phyloP scores from a whole-genome alignment of 2,888 invertebrate species.

The Paralinhomoeus sp. region DNA sequence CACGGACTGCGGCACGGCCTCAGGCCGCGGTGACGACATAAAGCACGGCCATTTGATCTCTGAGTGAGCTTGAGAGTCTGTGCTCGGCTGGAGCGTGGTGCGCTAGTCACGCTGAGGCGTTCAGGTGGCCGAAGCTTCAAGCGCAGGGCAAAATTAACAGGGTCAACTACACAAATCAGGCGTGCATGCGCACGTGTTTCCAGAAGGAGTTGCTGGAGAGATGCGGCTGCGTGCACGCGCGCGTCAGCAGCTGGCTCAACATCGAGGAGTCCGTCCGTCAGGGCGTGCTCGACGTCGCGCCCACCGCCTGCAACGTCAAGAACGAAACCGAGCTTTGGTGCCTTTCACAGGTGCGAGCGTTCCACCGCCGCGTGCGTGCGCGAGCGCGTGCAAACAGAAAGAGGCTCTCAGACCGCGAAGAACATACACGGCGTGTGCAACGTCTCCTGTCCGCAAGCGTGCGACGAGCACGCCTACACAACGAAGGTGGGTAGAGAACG shows the following conservation, averaged over 20 bases:
- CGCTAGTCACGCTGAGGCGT: no score
- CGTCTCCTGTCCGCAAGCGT: background rate
- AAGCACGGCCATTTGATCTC: no score
- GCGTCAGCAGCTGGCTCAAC: background rate
- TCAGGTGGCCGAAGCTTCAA: background rate
- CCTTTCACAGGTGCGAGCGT: no score
- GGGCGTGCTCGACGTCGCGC: no score
- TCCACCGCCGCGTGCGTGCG: no score
- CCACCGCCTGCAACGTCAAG: background rate
- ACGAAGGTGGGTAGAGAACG: background rate
- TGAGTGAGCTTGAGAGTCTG: no score
- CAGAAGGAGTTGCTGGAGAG: background rate
- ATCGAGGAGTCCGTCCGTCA: background rate
- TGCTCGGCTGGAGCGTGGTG: no score
- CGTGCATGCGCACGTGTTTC: background rate
- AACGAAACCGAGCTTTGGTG: background rate
- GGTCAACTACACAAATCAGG: slow-evolving; percentile 1
- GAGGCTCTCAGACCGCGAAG: no score
- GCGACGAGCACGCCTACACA: background rate
- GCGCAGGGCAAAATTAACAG: background rate
- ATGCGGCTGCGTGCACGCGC: background rate
- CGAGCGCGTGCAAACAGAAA: no score
- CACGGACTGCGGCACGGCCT: background rate
- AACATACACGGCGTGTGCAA: background rate
- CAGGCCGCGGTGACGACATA: no score